These are phyloP conservation scores for Formica aserva DNA, from an alignment of 2,888 invertebrate genomes.

Conservation along the genomic window DNA sequence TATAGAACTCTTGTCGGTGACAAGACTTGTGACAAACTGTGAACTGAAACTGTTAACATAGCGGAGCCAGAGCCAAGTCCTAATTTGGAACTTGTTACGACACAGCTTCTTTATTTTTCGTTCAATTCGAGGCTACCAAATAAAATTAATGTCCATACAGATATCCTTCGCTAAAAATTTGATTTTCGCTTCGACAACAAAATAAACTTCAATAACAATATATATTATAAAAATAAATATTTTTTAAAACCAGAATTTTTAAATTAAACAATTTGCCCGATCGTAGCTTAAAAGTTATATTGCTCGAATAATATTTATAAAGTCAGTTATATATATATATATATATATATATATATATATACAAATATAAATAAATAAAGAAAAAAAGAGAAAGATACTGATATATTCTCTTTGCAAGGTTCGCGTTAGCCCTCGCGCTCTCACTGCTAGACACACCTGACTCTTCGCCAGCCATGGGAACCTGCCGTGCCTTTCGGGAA, in stretches of 20 bases:
- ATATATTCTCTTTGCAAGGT: slow-evolving; percentile 12
- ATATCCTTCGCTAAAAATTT: background rate
- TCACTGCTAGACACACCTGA: slow-evolving; percentile 68
- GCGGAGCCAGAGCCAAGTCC: slow-evolving; percentile 22
- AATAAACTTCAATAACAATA: background rate
- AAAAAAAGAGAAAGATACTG: slow-evolving; percentile 7
- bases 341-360: background rate
- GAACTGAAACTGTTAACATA: slow-evolving; percentile 25
- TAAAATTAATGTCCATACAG: slow-evolving; percentile 8
- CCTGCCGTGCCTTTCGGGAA: slow-evolving; percentile 69
- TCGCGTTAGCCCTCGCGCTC: slow-evolving; percentile 31
- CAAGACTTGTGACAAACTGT: background rate
- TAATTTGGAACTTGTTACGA: slow-evolving; percentile 44
- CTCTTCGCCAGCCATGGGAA: slow-evolving; percentile 72
- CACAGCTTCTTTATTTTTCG: slow-evolving; percentile 31
- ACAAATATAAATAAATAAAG: slow-evolving; percentile 1
- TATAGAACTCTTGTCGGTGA: background rate
- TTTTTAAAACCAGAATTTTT: background rate
- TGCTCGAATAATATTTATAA: slow-evolving; percentile 12
- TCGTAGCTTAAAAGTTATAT: background rate
- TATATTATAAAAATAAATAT: background rate
- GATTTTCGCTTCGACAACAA: background rate
- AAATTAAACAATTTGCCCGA: background rate
- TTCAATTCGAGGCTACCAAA: slow-evolving; percentile 4
- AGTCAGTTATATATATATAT: background rate